phyloP scores from a whole-genome alignment of 2,888 invertebrate species.

The Ennomos fuscantarius region DNA sequence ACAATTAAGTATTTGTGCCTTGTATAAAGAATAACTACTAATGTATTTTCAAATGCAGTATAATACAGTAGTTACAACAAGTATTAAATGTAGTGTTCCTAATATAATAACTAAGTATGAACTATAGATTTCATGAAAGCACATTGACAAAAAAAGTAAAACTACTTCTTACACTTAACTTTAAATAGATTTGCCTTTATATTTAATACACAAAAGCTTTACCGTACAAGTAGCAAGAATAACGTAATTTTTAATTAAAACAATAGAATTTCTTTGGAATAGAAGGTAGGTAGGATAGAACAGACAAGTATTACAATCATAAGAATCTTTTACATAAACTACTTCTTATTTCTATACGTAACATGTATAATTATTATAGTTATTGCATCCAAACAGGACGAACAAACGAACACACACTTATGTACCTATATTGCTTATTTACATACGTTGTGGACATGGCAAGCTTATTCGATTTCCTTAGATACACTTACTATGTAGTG shows the following conservation, averaged over 20 bases:
- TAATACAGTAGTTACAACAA: neutral
- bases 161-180: neutral
- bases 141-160: too few relatives aligned
- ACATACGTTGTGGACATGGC: too few relatives aligned
- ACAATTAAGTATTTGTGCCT: slow-evolving; percentile 74
- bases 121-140: too few relatives aligned
- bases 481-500: too few relatives aligned
- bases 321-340: slow-evolving; percentile 15
- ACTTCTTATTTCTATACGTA: neutral
- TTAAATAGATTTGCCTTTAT: neutral
- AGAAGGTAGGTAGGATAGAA: slow-evolving; percentile 4
- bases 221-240: slow-evolving; percentile 1
- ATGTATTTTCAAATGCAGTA: slow-evolving; percentile 14
- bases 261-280: slow-evolving; percentile 30
- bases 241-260: slow-evolving; percentile 19
- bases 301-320: slow-evolving; percentile 16
- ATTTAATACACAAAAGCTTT: neutral
- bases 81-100: too few relatives aligned
- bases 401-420: slow-evolving; percentile 6
- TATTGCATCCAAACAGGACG: too few relatives aligned
- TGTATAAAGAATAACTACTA: slow-evolving; percentile 18
- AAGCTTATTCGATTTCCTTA: too few relatives aligned
- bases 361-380: too few relatives aligned
- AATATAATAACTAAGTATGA: too few relatives aligned
- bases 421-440: neutral